Percentiles rank a stretch among this genome's conserved stretches.
These are phyloP conservation scores for Tetramorium parvispinum DNA, from an alignment of 1,140 invertebrate species.

Conservation along the genomic window DNA sequence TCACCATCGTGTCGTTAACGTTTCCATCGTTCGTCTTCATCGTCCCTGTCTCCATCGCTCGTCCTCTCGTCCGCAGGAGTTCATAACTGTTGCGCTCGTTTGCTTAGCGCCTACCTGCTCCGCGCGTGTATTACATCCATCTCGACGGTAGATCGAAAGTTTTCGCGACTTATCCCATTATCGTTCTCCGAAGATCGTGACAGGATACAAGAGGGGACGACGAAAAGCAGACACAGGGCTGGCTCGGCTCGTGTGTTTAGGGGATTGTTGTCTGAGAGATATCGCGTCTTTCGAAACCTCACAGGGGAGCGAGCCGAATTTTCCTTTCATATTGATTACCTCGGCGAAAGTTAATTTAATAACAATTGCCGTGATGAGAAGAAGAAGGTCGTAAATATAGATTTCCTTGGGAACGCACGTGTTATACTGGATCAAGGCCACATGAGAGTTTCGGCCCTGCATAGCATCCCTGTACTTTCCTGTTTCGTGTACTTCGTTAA, in stretches of 20 bases:
- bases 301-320: neutral
- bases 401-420: neutral
- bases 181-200: slow-evolving; percentile 57
- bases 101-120: slow-evolving; percentile 31
- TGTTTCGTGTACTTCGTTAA: slow-evolving; percentile 62
- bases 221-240: neutral
- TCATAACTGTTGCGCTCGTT: slow-evolving; percentile 72
- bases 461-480: neutral
- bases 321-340: neutral
- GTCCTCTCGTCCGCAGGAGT: slow-evolving; percentile 64
- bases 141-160: slow-evolving; percentile 70
- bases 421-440: neutral
- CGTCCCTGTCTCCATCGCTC: slow-evolving; percentile 32
- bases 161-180: slow-evolving; percentile 79
- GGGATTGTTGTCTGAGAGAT: neutral
- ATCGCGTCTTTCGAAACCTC: neutral
- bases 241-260: neutral
- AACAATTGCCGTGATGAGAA: neutral
- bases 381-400: neutral
- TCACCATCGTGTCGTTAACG: slow-evolving; percentile 59
- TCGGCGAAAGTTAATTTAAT: neutral
- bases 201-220: slow-evolving; percentile 8
- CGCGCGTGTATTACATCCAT: slow-evolving; percentile 61
- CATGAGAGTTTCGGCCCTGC: neutral
- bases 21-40: slow-evolving; percentile 39